Conservation (phyloP, 2,888 invertebrate species). For the Apamea crenata region DNA sequence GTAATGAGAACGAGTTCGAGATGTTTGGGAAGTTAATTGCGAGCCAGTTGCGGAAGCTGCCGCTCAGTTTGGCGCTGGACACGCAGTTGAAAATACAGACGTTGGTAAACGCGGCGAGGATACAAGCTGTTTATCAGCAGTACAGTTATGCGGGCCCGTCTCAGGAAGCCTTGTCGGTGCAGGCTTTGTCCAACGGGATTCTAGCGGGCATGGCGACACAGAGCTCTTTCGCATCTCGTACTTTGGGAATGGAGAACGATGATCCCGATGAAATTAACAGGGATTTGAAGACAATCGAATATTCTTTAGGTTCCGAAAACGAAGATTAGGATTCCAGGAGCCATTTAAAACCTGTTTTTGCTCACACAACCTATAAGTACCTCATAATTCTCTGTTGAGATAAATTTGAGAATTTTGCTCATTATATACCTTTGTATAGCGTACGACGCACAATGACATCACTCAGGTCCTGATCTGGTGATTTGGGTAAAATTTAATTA, state of each 20-base stretch:
- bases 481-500: slow-evolving; percentile 54
- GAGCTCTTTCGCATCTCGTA: slow-evolving; percentile 78
- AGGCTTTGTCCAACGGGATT: slow-evolving; percentile 87
- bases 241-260: slow-evolving; percentile 80
- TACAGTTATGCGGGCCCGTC: slow-evolving; percentile 88
- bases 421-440: slow-evolving; percentile 57
- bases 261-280: slow-evolving; percentile 84
- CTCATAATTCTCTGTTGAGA: slow-evolving; percentile 72
- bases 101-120: slow-evolving; percentile 85
- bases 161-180: slow-evolving; percentile 86
- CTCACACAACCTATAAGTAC: slow-evolving; percentile 70
- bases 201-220: slow-evolving; percentile 86
- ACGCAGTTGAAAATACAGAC: slow-evolving; percentile 88
- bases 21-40: slow-evolving; percentile 89
- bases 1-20: slow-evolving; percentile 88
- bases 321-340: slow-evolving; percentile 77
- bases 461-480: slow-evolving; percentile 45
- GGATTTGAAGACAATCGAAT: slow-evolving; percentile 82
- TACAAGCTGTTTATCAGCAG: slow-evolving; percentile 88
- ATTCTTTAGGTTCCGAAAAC: slow-evolving; percentile 83
- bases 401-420: slow-evolving; percentile 65
- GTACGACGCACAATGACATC: slow-evolving; percentile 62
- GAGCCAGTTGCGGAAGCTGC: slow-evolving; percentile 86
- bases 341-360: slow-evolving; percentile 57
- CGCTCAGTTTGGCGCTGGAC: slow-evolving; percentile 85